Evolutionary conservation across 1,140 invertebrate species (phyloP).

Genomic region (Temnothorax longispinosus): DNA sequence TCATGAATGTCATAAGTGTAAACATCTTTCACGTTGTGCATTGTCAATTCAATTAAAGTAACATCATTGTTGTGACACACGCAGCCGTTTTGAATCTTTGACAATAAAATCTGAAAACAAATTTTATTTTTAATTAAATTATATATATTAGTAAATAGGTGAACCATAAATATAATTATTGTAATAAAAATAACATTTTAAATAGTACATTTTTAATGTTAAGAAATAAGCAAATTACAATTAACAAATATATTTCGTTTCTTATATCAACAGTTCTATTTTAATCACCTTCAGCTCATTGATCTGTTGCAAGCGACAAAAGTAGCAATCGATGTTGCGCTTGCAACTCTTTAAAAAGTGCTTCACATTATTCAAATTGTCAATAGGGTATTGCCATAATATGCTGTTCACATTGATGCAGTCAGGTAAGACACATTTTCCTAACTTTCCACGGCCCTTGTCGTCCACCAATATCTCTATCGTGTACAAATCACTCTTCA

Average conservation of each 20-base stretch:
- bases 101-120: conserved; percentile 1
- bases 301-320: conserved; percentile 33
- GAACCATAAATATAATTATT: neutral
- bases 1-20: neutral
- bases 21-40: conserved; percentile 20
- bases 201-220: no score
- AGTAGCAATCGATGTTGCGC: conserved; percentile 48
- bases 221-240: no score
- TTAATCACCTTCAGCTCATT: conserved; percentile 59
- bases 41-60: conserved; percentile 35
- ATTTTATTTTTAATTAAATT: neutral
- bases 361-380: conserved; percentile 31
- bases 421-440: neutral
- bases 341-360: conserved; percentile 42
- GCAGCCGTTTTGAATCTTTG: neutral
- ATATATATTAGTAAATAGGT: neutral
- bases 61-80: conserved; percentile 4
- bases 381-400: neutral
- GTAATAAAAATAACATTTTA: neutral
- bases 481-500: neutral
- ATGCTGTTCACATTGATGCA: neutral
- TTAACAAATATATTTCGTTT: neutral
- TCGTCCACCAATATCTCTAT: neutral
- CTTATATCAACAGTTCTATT: neutral
- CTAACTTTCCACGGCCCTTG: neutral